Conservation (phyloP, 2,888 invertebrate genomes). For the Hyppa rectilinea region DNA sequence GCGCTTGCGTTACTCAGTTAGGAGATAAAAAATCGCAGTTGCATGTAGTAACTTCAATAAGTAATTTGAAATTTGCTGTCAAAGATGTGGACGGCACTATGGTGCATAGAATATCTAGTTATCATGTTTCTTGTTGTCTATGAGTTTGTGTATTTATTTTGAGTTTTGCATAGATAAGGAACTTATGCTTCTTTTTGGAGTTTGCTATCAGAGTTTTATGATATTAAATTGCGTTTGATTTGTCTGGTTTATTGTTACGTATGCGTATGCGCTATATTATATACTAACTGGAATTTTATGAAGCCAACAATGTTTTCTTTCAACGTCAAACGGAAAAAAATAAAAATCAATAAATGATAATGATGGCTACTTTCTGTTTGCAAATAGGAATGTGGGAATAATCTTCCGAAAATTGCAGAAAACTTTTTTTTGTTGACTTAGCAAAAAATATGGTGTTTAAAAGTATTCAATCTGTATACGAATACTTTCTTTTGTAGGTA, state of each 20-base stretch:
- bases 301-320: too few relatives aligned
- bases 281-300: too few relatives aligned
- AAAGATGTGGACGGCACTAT: not conserved
- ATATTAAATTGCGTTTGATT: conserved; percentile 38
- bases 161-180: conserved; percentile 29
- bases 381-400: too few relatives aligned
- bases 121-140: conserved; percentile 28
- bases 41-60: not conserved
- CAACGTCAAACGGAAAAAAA: too few relatives aligned
- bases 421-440: too few relatives aligned
- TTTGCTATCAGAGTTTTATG: conserved; percentile 45
- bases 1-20: conserved; percentile 17
- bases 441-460: too few relatives aligned
- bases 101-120: conserved; percentile 34
- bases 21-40: conserved; percentile 6
- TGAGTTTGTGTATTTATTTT: conserved; percentile 56
- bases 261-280: too few relatives aligned
- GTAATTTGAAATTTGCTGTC: conserved; percentile 17
- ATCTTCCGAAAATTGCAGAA: too few relatives aligned
- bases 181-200: conserved; percentile 50
- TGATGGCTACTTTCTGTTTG: too few relatives aligned
- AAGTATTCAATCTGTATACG: not conserved
- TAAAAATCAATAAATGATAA: too few relatives aligned
- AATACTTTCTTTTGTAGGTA: too few relatives aligned
- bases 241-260: conserved; percentile 7